A percentile compares a stretch with the other conserved stretches of the same genome.
Evolutionary conservation across 2,888 invertebrate genomes (phyloP).

Genomic region (Conops quadrifasciatus): DNA sequence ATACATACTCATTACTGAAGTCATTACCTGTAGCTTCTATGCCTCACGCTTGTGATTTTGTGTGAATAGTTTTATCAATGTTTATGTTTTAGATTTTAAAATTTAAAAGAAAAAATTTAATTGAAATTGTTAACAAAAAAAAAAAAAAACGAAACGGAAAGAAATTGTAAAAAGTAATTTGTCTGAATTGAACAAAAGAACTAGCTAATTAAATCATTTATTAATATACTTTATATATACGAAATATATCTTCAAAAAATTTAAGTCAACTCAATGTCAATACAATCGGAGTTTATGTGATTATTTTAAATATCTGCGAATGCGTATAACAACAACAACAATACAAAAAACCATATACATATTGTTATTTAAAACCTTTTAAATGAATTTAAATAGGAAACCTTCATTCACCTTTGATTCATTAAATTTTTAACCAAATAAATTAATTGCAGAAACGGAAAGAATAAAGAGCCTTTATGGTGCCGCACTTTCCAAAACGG

Average conservation of each 20-base stretch:
- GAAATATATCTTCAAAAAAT: neutral
- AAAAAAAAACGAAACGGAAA: constrained; percentile 6
- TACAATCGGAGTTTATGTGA: constrained; percentile 39
- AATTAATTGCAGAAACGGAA: too few species aligned
- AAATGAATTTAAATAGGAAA: constrained; percentile 37
- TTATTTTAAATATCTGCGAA: constrained; percentile 31
- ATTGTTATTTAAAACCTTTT: constrained; percentile 35
- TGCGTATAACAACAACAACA: constrained; percentile 23
- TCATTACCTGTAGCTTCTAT: constrained; percentile 3
- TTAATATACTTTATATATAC: too few species aligned
- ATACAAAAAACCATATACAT: constrained; percentile 30
- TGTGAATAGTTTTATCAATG: too few species aligned
- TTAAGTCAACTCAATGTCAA: constrained; percentile 14
- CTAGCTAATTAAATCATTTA: constrained; percentile 4
- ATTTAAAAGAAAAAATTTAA: constrained; percentile 25
- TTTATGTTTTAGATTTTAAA: constrained; percentile 4
- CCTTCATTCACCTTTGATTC: neutral
- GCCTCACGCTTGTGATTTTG: neutral
- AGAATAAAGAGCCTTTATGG: too few species aligned
- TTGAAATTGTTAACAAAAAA: constrained; percentile 30
- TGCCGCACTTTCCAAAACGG: too few species aligned
- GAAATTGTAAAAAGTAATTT: constrained; percentile 9
- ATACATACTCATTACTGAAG: constrained; percentile 13
- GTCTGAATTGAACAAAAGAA: neutral
- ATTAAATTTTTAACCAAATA: too few species aligned